Base-by-base conservation (phyloP, 2,113 vertebrate species). In the Brachypodius melanocephalos region DNA sequence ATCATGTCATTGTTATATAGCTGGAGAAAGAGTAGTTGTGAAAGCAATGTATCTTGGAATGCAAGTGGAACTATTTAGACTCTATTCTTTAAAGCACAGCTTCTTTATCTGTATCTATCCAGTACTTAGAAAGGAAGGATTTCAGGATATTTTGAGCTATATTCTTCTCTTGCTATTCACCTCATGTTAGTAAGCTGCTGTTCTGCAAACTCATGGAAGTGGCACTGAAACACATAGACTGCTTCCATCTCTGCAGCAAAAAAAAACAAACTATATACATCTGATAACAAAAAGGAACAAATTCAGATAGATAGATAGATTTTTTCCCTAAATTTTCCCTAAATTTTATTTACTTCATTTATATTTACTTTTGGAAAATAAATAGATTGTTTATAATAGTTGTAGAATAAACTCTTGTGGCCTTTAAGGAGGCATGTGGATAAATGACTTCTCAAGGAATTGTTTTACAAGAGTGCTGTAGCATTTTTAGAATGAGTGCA, bases 391-490 rank as follows among this genome's bases (percentile, higher is more conserved):
- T 75, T 94, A 5, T 68, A 89, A 34, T 49, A 79, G 48, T 65
- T 71, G 43, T 17, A n/a, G 9, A n/a, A 8, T 55, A 86, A 91
- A 79, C 13, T 87, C 59, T 58, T 73, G n/a, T 66, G 38, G 43
- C 49, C 74, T 85, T 76, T 90, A 49, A 74, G 54, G 52, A 93
- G 26, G 38, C 76, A 48, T 86, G 34, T 46, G 58, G 54, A 73
- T 88, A 90, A 91, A 89, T 77, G 85, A 80, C 48, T 66, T 90
- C 55, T 96, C 43, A 71, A 85, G 83, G 19, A 94, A 88, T 29
- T 81, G 55, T 90, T 97, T 93, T 94, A 63, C 36, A 58, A 46
- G 78, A 59, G 17, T 54, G 63, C 40, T 59, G 46, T 48, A 62
- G 43, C 51, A 71, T 90, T 90, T 90, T 96, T 90, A 93, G 75